Conservation (phyloP, 2,888 invertebrate species). For the Aphidoletes aphidimyza region DNA sequence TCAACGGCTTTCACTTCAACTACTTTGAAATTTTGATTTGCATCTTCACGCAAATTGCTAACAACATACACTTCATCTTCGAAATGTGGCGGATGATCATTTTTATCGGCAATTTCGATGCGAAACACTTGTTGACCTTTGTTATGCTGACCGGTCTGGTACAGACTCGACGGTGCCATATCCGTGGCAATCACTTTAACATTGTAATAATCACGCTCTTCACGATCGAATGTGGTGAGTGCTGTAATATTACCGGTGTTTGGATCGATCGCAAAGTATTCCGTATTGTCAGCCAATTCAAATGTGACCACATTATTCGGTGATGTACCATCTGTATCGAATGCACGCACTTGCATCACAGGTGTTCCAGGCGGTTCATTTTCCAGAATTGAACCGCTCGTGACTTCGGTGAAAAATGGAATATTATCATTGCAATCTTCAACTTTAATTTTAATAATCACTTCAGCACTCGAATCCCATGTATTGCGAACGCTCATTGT, state of each 20-base stretch:
- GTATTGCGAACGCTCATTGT: slow-evolving; percentile 86
- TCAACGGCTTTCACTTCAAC: slow-evolving; percentile 90
- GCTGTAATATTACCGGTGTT: slow-evolving; percentile 91
- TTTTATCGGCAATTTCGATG: slow-evolving; percentile 94
- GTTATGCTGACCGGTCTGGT: slow-evolving; percentile 75
- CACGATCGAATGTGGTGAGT: slow-evolving; percentile 84
- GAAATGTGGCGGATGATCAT: slow-evolving; percentile 94
- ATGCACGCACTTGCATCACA: slow-evolving; percentile 86
- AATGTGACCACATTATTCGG: slow-evolving; percentile 86
- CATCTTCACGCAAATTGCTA: slow-evolving; percentile 82
- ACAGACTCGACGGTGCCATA: slow-evolving; percentile 84
- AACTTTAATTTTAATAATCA: slow-evolving; percentile 80
- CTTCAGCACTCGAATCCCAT: slow-evolving; percentile 81
- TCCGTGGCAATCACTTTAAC: slow-evolving; percentile 92
- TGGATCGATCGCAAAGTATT: slow-evolving; percentile 84
- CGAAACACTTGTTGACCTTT: slow-evolving; percentile 82
- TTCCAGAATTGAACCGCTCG: slow-evolving; percentile 84
- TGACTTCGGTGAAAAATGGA: slow-evolving; percentile 84
- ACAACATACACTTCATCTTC: slow-evolving; percentile 79
- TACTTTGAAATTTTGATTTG: slow-evolving; percentile 83
- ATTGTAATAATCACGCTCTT: slow-evolving; percentile 84
- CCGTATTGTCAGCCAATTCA: slow-evolving; percentile 73
- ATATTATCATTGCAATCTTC: slow-evolving; percentile 92
- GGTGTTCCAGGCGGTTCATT: slow-evolving; percentile 85
- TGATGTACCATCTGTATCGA: slow-evolving; percentile 86